Conservation (phyloP, 1,140 invertebrate species). For the Pachypeltis micranthus region DNA sequence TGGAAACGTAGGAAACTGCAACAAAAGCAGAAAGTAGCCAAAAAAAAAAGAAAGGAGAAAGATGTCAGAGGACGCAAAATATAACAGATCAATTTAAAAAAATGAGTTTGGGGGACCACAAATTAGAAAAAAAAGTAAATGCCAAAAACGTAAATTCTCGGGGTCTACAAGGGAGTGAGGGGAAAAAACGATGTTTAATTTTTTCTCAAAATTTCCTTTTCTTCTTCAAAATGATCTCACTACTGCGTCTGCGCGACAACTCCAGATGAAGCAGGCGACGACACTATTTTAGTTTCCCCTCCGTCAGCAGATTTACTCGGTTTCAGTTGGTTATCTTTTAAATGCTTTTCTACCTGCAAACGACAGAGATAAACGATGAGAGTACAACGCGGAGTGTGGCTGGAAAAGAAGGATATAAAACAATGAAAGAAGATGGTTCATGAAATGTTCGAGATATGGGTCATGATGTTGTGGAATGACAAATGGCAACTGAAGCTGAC, state of each 20-base stretch:
- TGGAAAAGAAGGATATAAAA: too few species aligned
- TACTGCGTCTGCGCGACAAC: not conserved
- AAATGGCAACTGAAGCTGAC: too few species aligned
- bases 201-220: not conserved
- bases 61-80: not conserved
- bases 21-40: not conserved
- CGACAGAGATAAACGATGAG: too few species aligned
- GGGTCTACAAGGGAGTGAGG: not conserved
- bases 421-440: too few species aligned
- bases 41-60: conserved; percentile 12
- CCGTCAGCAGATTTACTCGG: not conserved
- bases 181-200: not conserved
- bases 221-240: not conserved
- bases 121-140: not conserved
- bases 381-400: too few species aligned
- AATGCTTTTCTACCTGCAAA: conserved; percentile 45
- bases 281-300: not conserved
- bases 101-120: not conserved
- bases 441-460: too few species aligned
- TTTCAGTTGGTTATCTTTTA: conserved; percentile 39
- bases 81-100: conserved; percentile 8
- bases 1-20: too few species aligned
- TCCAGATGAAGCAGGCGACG: not conserved
- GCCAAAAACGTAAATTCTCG: not conserved
- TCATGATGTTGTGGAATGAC: too few species aligned